A percentile compares a stretch with the other conserved stretches of the same genome.
Conservation (phyloP, 2,113 vertebrate genomes). For the Myanophis thanlyinensis region DNA sequence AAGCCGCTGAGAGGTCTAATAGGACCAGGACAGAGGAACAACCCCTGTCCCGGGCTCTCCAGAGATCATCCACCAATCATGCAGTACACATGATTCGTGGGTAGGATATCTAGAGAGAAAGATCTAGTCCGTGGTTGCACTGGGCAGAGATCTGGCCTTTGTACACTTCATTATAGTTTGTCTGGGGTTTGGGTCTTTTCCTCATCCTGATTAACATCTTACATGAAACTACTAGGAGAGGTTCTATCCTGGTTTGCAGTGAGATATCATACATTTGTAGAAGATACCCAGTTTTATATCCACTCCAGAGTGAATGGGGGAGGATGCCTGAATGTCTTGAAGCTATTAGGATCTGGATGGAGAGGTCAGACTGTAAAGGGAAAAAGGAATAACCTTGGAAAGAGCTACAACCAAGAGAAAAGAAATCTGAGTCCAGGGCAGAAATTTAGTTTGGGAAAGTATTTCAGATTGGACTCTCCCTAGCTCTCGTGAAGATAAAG, state of each 20-base stretch:
- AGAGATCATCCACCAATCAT: too few species aligned
- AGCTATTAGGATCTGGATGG: background rate
- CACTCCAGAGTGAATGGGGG: background rate
- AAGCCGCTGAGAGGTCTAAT: too few species aligned
- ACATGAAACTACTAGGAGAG: background rate
- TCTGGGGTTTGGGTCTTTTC: background rate
- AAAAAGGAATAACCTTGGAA: background rate
- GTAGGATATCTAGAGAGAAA: background rate
- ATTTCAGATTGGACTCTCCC: background rate
- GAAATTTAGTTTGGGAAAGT: background rate
- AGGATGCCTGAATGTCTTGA: background rate
- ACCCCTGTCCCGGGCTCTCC: too few species aligned
- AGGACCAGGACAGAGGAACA: too few species aligned
- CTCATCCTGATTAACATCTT: background rate
- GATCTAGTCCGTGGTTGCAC: background rate
- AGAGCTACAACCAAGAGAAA: background rate
- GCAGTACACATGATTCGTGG: background rate
- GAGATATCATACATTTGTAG: background rate
- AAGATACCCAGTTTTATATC: background rate
- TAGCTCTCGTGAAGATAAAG: background rate
- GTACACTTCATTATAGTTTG: background rate
- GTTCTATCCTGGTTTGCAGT: background rate
- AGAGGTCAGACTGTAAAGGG: background rate
- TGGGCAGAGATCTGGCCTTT: background rate
- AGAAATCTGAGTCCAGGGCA: background rate